phyloP scores from a whole-genome alignment of 2,888 invertebrate genomes.

The Ypsolopha sequella region DNA sequence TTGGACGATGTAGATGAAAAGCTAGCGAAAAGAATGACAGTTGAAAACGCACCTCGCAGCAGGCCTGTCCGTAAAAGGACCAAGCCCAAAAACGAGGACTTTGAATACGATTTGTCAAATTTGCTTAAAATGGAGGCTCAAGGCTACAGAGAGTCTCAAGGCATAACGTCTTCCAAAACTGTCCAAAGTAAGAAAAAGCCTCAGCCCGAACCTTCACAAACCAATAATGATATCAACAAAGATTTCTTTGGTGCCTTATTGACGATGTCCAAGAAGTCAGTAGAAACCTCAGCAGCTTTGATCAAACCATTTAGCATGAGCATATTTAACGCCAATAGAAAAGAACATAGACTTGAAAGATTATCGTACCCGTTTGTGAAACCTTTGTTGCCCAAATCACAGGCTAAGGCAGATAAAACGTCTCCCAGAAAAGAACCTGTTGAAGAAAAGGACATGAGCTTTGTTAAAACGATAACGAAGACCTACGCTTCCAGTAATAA shows the following conservation, averaged over 20 bases:
- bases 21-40: constrained; percentile 23
- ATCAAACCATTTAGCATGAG: constrained; percentile 35
- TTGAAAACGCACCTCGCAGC: constrained; percentile 25
- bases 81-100: constrained; percentile 76
- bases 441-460: neutral
- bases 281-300: constrained; percentile 38
- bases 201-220: constrained; percentile 18
- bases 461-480: no score
- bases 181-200: constrained; percentile 38
- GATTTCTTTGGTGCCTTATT: constrained; percentile 48
- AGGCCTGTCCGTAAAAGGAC: constrained; percentile 76
- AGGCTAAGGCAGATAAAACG: constrained; percentile 28
- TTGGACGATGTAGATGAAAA: constrained; percentile 50
- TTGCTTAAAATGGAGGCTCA: constrained; percentile 65
- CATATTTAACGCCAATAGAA: constrained; percentile 24
- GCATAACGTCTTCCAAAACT: constrained; percentile 26
- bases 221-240: constrained; percentile 22
- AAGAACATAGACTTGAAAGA: constrained; percentile 13
- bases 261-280: constrained; percentile 42
- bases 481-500: no score
- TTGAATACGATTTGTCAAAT: constrained; percentile 78
- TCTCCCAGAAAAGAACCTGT: neutral
- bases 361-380: constrained; percentile 39
- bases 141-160: constrained; percentile 51
- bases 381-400: constrained; percentile 46